These are phyloP conservation scores for Apotomis betuletana DNA, from an alignment of 2,888 invertebrate species.

Conservation along the genomic window DNA sequence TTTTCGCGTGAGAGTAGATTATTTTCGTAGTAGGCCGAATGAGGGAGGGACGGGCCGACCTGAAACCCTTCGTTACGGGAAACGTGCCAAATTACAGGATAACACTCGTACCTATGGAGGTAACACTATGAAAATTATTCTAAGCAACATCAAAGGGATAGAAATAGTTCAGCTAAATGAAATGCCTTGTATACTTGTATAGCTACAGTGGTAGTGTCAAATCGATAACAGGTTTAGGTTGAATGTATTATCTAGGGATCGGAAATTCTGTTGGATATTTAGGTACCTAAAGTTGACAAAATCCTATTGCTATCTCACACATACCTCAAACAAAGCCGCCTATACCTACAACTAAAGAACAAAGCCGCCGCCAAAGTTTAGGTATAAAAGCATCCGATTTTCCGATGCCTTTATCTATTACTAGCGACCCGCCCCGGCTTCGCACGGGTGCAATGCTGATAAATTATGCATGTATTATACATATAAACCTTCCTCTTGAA, in stretches of 20 bases:
- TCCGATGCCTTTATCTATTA: neutral
- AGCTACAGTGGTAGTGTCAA: neutral
- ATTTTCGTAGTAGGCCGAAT: constrained; percentile 38
- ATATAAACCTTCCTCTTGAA: too few species aligned
- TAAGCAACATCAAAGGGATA: constrained; percentile 1
- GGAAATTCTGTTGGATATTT: too few species aligned
- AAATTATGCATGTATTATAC: too few species aligned
- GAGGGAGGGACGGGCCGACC: constrained; percentile 57
- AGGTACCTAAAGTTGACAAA: too few species aligned
- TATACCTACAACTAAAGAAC: too few species aligned
- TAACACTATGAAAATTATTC: constrained; percentile 1
- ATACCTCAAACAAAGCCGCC: too few species aligned
- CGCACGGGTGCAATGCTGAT: too few species aligned
- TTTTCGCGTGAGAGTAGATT: constrained; percentile 35
- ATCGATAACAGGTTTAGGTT: constrained; percentile 15
- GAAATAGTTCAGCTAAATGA: neutral
- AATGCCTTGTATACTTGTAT: neutral
- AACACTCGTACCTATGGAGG: constrained; percentile 11
- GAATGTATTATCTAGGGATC: neutral
- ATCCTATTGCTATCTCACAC: too few species aligned
- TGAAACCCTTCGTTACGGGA: constrained; percentile 18
- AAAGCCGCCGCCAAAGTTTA: too few species aligned
- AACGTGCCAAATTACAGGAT: constrained; percentile 24
- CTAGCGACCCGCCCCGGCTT: too few species aligned
- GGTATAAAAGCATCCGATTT: too few species aligned